Evolutionary conservation across 2,113 vertebrate genomes (phyloP), one percentile per base, ranked within the genome.

Genomic region (Sigmodon hispidus): DNA sequence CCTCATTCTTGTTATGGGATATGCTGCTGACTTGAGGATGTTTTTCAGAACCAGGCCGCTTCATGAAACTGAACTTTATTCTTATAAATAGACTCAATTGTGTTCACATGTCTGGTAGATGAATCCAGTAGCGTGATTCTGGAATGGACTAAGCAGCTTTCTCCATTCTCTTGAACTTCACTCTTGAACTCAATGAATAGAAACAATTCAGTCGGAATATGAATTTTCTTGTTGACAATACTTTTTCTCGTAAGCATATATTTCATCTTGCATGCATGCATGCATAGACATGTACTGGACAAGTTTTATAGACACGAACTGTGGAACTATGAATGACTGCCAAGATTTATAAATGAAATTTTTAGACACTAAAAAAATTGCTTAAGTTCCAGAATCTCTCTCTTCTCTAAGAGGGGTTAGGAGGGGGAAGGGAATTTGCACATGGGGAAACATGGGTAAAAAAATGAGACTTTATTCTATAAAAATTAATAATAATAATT

Each of bases 41-140:
- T 83, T 90, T 83, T 97, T 87, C 34, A 72, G 91, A n/a, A 89
- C 72, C 43, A 34, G 83, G 84, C 7, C 34, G 83, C 85, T 94
- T 96, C 94, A 95, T 96, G 73, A 96, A 96, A 22, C 45, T 94
- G 86, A 93, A 57, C 52, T 96, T 97, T 97, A 84, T 97, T 96
- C 19, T 92, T 97, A 96, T 96, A 97, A 97, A 92, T 96, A 96
- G 95, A 16, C 63, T 5, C 45, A 95, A 77, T 81, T 96, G 50
- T 93, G 26, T 96, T 96, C 96, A 94, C 95, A 76, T 96, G 94
- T 89, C 91, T 24, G 48, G 36, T 67, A 91, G 89, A 92, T 87
- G 88, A 94, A 92, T 89, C 61, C 67, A 89, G 34, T 91, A 29
- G 43, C 83, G 65, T 94, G 92, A 7, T 0, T 89, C 69, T 75